These are phyloP conservation scores for Ecliptopera silaceata DNA, from an alignment of 2,888 invertebrate genomes.

Conservation along the genomic window DNA sequence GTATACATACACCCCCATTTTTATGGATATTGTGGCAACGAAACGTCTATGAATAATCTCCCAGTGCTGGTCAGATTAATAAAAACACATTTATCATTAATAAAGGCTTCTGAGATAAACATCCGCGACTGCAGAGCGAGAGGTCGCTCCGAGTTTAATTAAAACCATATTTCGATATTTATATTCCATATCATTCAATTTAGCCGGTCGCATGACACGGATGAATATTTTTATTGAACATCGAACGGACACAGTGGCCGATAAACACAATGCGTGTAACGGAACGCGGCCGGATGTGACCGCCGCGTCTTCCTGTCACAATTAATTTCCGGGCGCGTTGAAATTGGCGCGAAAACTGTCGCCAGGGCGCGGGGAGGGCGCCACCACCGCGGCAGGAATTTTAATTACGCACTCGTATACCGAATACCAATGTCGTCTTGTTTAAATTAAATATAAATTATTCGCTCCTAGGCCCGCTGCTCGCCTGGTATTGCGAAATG, in stretches of 20 bases:
- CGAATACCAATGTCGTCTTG: conserved; percentile 83
- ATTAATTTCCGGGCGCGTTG: conserved; percentile 83
- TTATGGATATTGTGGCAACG: conserved; percentile 20
- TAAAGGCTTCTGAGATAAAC: background rate
- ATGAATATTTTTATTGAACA: conserved; percentile 51
- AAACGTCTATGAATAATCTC: conserved; percentile 28
- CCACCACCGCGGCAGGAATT: conserved; percentile 78
- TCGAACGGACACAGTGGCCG: conserved; percentile 47
- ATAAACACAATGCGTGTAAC: conserved; percentile 69
- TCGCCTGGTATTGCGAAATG: conserved; percentile 72
- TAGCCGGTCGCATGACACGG: conserved; percentile 36
- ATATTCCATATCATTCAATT: conserved; percentile 19
- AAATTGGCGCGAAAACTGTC: conserved; percentile 84
- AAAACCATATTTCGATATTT: conserved; percentile 25
- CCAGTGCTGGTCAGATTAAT: conserved; percentile 7
- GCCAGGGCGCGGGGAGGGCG: conserved; percentile 59
- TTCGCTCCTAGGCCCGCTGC: conserved; percentile 78
- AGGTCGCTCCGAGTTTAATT: conserved; percentile 37
- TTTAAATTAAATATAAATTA: conserved; percentile 84
- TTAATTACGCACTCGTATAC: conserved; percentile 83
- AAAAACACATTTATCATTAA: background rate
- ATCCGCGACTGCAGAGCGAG: conserved; percentile 25
- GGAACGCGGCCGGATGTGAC: conserved; percentile 78
- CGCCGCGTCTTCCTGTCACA: conserved; percentile 83
- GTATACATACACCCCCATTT: conserved; percentile 40